Evolutionary conservation across 1,140 invertebrate species (phyloP), one percentile per base, ranked within the genome.

Genomic region (Phenacoccus solenopsis): DNA sequence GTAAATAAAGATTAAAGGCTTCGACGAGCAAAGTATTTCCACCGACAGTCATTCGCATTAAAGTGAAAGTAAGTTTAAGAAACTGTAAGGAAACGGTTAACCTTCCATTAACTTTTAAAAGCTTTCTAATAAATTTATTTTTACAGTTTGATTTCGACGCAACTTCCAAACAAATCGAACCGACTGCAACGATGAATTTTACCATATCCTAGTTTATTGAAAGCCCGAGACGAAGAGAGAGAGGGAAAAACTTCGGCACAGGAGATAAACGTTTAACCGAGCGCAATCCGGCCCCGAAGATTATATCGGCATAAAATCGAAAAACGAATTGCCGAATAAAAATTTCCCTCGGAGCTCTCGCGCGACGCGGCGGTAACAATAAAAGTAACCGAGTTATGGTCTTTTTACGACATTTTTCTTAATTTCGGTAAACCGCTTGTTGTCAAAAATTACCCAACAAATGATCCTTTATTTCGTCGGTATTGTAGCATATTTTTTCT

Each of bases 91-190:
- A 64, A 64, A 64, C 59, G 59, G 59, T 64, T 64, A 64, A 64
- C 59, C 59, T 64, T 64, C 59, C 59, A 64, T 64, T 64, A 64
- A 64, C 59, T 64, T 64, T 64, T 64, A 64, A 64, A 24, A 64
- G 21, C 59, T 64, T 64, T 27, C 22, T 64, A 64, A 64, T 64
- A 64, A 64, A 64, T 64, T 64, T 64, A 64, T 27, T 64, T 64
- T 64, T 27, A 27, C 59, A 27, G 59, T 27, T 64, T 64, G 59
- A 64, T 64, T 64, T 64, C 59, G 59, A 64, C 21, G 59, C 25
- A 64, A 64, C 25, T 64, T 64, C 59, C 21, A 64, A 64, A 64
- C 21, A 25, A 64, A 24, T 64, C 59, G 59, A 49, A 49, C 38
- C 30, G 30, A 32, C 5, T 49, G 38, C 38, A 49, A 49, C 38